These are phyloP conservation scores for Odontothrips loti DNA, from an alignment of 2,888 invertebrate genomes.

Conservation along the genomic window DNA sequence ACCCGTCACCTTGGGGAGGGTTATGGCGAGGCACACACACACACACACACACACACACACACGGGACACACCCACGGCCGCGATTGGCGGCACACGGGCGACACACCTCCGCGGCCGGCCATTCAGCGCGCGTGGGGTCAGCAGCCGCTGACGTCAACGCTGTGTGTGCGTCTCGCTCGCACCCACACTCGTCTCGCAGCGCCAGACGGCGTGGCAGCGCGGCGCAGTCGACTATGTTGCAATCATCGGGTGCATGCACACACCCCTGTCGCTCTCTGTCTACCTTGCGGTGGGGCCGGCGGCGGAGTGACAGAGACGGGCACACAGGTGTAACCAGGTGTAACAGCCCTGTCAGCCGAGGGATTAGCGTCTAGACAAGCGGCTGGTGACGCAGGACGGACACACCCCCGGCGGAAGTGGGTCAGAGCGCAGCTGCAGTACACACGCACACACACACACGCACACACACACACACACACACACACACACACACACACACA, in stretches of 20 bases:
- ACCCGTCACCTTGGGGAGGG: too few species aligned
- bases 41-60: background rate
- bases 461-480: background rate
- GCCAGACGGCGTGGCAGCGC: too few species aligned
- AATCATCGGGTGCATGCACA: background rate
- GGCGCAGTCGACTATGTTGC: too few species aligned
- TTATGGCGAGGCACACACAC: background rate
- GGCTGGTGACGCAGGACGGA: background rate
- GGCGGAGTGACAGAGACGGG: background rate
- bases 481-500: too few species aligned
- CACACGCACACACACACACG: background rate
- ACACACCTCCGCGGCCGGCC: conserved; percentile 10
- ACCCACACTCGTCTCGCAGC: background rate
- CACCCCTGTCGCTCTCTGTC: background rate
- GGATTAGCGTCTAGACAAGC: too few species aligned
- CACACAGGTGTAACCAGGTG: too few species aligned
- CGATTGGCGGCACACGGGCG: background rate
- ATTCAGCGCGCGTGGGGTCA: background rate
- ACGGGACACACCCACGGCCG: background rate
- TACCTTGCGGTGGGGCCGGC: too few species aligned
- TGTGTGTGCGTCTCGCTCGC: background rate
- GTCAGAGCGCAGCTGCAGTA: background rate
- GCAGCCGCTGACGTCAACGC: background rate
- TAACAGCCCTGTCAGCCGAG: too few species aligned
- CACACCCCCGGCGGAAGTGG: background rate